Conservation (phyloP, 2,888 invertebrate species). For the Andrena bucephala region DNA sequence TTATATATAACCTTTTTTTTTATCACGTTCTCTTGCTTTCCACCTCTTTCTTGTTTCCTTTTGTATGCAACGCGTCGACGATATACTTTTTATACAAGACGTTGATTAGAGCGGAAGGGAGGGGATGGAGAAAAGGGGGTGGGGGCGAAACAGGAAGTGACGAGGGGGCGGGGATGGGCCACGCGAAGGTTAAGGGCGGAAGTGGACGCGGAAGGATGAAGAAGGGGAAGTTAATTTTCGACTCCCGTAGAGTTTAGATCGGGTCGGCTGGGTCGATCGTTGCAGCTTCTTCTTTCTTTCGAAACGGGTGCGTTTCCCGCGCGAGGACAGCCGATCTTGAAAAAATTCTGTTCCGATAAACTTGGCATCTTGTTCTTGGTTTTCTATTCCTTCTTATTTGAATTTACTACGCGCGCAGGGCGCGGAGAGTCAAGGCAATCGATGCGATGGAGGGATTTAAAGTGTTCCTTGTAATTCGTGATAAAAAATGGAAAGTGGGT, state of each 20-base stretch:
- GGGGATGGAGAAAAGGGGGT: constrained; percentile 26
- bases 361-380: neutral
- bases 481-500: no score
- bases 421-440: neutral
- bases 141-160: constrained; percentile 5
- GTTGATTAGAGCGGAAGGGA: constrained; percentile 1
- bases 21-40: constrained; percentile 71
- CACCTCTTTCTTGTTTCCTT: constrained; percentile 52
- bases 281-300: neutral
- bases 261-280: constrained; percentile 21
- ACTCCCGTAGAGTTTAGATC: neutral
- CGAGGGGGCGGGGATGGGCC: neutral
- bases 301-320: neutral
- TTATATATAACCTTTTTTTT: constrained; percentile 63
- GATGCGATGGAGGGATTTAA: neutral
- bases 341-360: neutral
- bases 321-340: neutral
- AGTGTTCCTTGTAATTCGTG: neutral
- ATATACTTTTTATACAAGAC: constrained; percentile 48
- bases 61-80: constrained; percentile 54
- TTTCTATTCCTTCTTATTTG: neutral
- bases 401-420: neutral
- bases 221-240: neutral
- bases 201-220: neutral
- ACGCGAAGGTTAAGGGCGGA: neutral